Evolutionary conservation across 2,888 invertebrate genomes (phyloP), one percentile per base, ranked within the genome.

Genomic region (Steinernema scapterisci): DNA sequence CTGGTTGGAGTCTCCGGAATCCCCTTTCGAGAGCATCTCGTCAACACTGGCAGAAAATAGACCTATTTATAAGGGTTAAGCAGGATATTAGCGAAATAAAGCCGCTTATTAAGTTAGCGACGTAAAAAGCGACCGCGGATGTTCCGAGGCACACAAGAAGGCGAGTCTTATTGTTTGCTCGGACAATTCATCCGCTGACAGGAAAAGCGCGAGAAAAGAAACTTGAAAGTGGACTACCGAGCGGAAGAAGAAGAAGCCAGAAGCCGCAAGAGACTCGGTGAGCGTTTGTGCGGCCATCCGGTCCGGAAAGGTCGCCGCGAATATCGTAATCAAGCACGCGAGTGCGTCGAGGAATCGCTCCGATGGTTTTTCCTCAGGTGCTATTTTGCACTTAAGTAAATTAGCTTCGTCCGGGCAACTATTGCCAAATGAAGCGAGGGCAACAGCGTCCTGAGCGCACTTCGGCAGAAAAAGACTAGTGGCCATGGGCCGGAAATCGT

Each of bases 351-450:
- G 38, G 38, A 9, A 9, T 38, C 38, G 38, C 38, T 38, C 38
- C 6, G 13, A 16, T 48, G 31, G 7, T 63, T 31, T 63, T 31
- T 31, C 31, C 31, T 63, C 63, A 63, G 63, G 63, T 63, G 63
- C 63, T 16, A 63, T 63, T 31, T 63, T 63, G 38, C 63, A 63
- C 63, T 63, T 27, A 27, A 63, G 63, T 63, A 31, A 63, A 63
- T 38, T 27, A 63, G 63, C 25, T 63, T 63, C 63, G 38, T 63
- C 63, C 63, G 63, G 54, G 63, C 63, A 63, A 63, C 31, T 63
- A 63, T 63, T 63, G 63, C 63, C 63, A 27, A 63, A 63, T 63
- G 25, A 63, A 25, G 63, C 38, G 63, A 31, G 19, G 31, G n/a
- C 11, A 63, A 21, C 48, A 48, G 48, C 48, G 48, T n/a, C 38